A percentile compares a stretch with the other conserved stretches of the same genome.
Conservation (phyloP, 1,140 invertebrate species). For the Cydia pomonella region DNA sequence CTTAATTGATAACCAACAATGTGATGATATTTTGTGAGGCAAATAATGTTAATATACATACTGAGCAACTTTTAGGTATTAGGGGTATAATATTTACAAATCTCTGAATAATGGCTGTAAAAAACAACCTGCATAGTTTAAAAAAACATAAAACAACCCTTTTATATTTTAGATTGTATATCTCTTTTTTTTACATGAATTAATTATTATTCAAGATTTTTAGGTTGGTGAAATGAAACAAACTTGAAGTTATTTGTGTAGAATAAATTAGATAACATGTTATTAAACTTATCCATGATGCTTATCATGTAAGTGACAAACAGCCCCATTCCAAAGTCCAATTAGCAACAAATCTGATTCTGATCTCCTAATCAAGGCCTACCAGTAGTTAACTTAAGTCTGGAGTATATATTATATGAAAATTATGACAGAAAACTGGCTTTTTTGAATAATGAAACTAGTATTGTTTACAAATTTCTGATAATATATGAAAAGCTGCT, state of each 20-base stretch:
- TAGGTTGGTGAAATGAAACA: not conserved
- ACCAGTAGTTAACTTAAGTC: not conserved
- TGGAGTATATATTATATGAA: not conserved
- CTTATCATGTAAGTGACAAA: not conserved
- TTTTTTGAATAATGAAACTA: not conserved
- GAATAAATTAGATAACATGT: slow-evolving; percentile 9
- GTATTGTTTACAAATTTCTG: not conserved
- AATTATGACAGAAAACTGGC: not conserved
- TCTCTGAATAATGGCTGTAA: too few species aligned
- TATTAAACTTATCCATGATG: slow-evolving; percentile 6
- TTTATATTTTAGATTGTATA: too few species aligned
- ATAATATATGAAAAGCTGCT: not conserved
- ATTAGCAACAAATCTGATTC: not conserved
- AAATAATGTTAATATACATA: too few species aligned
- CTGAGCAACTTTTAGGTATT: too few species aligned
- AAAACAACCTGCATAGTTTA: too few species aligned
- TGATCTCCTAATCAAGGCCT: not conserved
- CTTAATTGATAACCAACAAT: too few species aligned
- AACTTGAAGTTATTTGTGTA: not conserved
- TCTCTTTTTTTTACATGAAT: too few species aligned
- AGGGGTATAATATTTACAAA: too few species aligned
- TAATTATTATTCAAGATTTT: too few species aligned
- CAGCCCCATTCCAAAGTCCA: not conserved
- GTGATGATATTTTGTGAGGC: too few species aligned
- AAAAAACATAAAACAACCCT: too few species aligned